Base-by-base conservation (phyloP, 1,140 invertebrate genomes). In the Drosophila trapezifrons region DNA sequence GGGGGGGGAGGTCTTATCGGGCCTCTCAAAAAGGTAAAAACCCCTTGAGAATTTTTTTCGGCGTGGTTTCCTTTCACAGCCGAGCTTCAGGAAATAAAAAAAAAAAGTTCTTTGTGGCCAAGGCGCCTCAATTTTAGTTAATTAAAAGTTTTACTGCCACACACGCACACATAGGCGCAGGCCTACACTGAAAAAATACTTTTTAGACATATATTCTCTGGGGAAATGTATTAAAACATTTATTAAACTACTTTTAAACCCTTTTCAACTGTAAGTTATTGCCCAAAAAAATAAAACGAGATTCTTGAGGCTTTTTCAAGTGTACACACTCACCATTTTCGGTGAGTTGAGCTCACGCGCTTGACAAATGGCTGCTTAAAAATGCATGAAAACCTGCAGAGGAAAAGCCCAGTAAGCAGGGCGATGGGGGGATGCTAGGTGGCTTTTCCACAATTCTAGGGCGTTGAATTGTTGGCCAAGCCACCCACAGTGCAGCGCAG, bases 331-430 rank as follows among this genome's bases (percentile, higher is more conserved):
- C 47, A 56, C 25, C 60, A 71, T 73, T 72, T 79, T 76, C 25
- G 42, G 51, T 49, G 45, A 71, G 69, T 58, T 38, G 20, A 58
- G 52, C 20, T 79, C 52, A 75, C 80, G 56, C 80, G 76, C 71
- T 83, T 83, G 63, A 84, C 77, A 84, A 84, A 85, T 80, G 81
- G 66, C 77, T 80, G 66, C 55, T 85, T 85, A 84, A 84, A 85
- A 84, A 80, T 80, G 72, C 80, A 84, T 84, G 80, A 80, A 77
- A 74, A 65, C 59, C 45, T 60, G 59, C 66, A 52, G 29, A 66
- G 38, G n/a, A 29, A 55, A n/a, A 27, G 27, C 13, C 18, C n/a
- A n/a, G n/a, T n/a, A n/a, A n/a, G n/a, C n/a, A 17, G 29, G 9
- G 2, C 3, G 13, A n/a, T n/a, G 9, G 22, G 15, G 43, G 40